These are phyloP conservation scores for Mnemiopsis leidyi DNA, from an alignment of 37 sponge, comb jelly and placozoan species.

Conservation along the genomic window DNA sequence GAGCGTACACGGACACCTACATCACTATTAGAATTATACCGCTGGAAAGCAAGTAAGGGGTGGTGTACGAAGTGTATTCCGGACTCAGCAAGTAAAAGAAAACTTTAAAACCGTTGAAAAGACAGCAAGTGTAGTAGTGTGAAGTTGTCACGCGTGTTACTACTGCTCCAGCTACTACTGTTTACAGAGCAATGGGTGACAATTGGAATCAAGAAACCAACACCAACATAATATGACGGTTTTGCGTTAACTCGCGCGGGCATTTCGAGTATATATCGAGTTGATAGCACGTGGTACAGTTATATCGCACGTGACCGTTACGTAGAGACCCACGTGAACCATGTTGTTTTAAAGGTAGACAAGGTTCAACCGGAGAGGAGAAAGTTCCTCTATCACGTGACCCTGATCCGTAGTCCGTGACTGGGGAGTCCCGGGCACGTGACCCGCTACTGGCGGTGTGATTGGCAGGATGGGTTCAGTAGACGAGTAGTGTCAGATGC, in stretches of 20 bases:
- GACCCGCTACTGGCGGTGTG: not conserved
- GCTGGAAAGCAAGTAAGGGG: not conserved
- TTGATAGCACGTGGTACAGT: conserved; percentile 6
- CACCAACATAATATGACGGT: conserved; percentile 56
- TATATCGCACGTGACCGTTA: conserved; percentile 14
- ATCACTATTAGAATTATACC: not conserved
- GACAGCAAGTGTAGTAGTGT: not conserved
- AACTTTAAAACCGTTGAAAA: not conserved
- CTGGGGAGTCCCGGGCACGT: conserved; percentile 7
- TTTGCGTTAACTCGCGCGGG: conserved; percentile 46
- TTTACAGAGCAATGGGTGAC: conserved; percentile 34
- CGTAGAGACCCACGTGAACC: not conserved
- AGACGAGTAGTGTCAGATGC: conserved; percentile 62
- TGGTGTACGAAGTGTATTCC: not conserved
- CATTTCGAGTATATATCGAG: conserved; percentile 55
- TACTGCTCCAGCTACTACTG: not conserved
- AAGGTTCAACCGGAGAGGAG: conserved; percentile 59
- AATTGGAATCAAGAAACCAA: conserved; percentile 61
- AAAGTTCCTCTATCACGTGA: conserved; percentile 43
- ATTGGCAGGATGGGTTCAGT: conserved; percentile 8
- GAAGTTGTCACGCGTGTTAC: not conserved
- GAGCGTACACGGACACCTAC: not conserved
- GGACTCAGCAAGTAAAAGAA: not conserved
- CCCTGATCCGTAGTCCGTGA: not conserved
- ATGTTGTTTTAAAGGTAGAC: conserved; percentile 64